Percentiles rank a stretch among this genome's conserved stretches.
phyloP scores from a whole-genome alignment of 2,797 vertebrate genomes.

The Sparidentex hasta region DNA sequence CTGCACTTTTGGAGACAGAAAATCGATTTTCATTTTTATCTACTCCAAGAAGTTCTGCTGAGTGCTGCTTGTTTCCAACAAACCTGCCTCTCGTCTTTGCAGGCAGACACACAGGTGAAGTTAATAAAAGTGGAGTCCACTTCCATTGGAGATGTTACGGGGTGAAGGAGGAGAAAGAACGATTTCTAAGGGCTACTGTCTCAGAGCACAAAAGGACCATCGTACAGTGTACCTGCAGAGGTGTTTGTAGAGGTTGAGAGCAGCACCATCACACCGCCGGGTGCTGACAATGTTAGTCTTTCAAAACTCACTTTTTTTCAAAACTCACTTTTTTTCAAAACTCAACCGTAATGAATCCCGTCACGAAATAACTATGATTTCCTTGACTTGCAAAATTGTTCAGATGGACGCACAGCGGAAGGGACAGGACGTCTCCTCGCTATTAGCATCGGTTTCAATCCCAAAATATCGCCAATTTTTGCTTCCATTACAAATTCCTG shows the following conservation, averaged over 20 bases:
- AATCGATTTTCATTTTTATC: conserved; percentile 2
- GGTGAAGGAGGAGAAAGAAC: conserved; percentile 3
- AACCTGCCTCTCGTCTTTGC: too few species aligned
- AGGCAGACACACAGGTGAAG: neutral
- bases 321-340: neutral
- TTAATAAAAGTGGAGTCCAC: neutral
- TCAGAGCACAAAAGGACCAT: neutral
- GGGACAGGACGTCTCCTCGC: too few species aligned
- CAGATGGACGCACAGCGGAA: too few species aligned
- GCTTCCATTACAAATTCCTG: too few species aligned
- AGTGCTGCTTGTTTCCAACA: neutral
- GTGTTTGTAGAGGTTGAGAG: too few species aligned
- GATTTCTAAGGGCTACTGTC: neutral
- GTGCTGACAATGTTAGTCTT: neutral
- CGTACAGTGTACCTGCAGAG: neutral
- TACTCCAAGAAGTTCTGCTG: neutral
- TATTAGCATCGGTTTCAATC: too few species aligned
- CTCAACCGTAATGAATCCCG: neutral
- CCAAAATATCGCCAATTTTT: too few species aligned
- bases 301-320: neutral
- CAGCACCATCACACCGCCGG: neutral
- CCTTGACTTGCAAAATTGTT: too few species aligned
- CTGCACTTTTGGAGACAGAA: conserved; percentile 8
- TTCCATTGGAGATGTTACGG: neutral
- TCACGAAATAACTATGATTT: too few species aligned